phyloP scores from a whole-genome alignment of 30 jellyfish, hydroid and myxozoan species.

The Aurelia sp. region DNA sequence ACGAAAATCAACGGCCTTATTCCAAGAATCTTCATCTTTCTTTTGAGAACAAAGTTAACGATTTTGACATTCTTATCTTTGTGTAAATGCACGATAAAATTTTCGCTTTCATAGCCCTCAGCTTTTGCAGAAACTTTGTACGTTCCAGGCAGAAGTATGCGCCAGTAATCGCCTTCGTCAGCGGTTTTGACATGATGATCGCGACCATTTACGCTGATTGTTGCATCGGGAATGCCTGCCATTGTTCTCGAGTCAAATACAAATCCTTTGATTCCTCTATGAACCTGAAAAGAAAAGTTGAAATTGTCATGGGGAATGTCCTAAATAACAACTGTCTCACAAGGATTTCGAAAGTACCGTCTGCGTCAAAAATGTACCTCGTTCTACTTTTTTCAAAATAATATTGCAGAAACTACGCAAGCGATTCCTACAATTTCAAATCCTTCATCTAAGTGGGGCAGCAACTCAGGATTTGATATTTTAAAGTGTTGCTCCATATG shows the following conservation, averaged over 20 bases:
- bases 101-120: constrained; percentile 76
- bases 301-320: not conserved
- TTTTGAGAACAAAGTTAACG: constrained; percentile 74
- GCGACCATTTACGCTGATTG: constrained; percentile 79
- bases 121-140: constrained; percentile 88
- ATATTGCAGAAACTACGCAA: too few species aligned
- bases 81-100: constrained; percentile 72
- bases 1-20: constrained; percentile 82
- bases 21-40: constrained; percentile 63
- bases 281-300: constrained; percentile 65
- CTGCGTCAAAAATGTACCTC: too few species aligned
- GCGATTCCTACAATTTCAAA: too few species aligned
- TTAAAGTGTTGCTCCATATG: too few species aligned
- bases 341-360: too few species aligned
- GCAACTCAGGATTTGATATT: too few species aligned
- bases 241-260: constrained; percentile 80
- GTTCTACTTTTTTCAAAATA: too few species aligned
- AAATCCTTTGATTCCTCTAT: constrained; percentile 88
- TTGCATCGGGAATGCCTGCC: constrained; percentile 79
- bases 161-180: constrained; percentile 93
- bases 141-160: constrained; percentile 92
- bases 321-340: not conserved
- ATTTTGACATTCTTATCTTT: constrained; percentile 57
- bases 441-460: too few species aligned
- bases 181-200: constrained; percentile 85